A percentile compares a stretch with the other conserved stretches of the same genome.
phyloP scores from a whole-genome alignment of 2,888 invertebrate species.

The Mimas tiliae region DNA sequence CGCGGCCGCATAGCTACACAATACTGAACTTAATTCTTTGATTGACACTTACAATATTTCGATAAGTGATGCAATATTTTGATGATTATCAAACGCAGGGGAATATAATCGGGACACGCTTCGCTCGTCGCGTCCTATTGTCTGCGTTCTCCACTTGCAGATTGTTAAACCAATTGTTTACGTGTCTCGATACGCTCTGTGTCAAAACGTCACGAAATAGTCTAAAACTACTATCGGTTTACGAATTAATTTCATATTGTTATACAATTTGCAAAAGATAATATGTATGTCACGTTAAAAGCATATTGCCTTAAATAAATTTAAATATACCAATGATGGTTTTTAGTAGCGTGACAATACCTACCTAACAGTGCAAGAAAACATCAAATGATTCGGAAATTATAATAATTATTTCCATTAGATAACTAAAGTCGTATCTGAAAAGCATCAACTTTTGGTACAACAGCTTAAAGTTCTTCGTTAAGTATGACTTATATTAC shows the following conservation, averaged over 20 bases:
- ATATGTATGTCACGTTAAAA: too few relatives aligned
- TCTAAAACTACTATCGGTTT: slow-evolving; percentile 22
- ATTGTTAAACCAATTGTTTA: slow-evolving; percentile 42
- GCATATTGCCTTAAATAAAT: too few relatives aligned
- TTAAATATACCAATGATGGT: too few relatives aligned
- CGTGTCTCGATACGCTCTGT: slow-evolving; percentile 28
- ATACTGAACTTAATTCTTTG: slow-evolving; percentile 82
- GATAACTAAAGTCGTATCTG: too few relatives aligned
- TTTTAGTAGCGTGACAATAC: too few relatives aligned
- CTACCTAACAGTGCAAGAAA: too few relatives aligned
- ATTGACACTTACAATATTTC: slow-evolving; percentile 86
- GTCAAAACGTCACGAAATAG: slow-evolving; percentile 24
- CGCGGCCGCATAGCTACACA: slow-evolving; percentile 70
- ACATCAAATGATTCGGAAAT: too few relatives aligned
- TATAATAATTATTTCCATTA: too few relatives aligned
- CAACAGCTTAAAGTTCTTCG: too few relatives aligned
- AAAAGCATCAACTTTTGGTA: too few relatives aligned
- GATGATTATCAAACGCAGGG: slow-evolving; percentile 77
- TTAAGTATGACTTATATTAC: not conserved
- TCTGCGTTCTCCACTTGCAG: slow-evolving; percentile 50
- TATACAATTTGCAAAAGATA: too few relatives aligned
- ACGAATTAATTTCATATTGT: too few relatives aligned
- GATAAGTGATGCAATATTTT: slow-evolving; percentile 85
- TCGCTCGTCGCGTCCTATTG: slow-evolving; percentile 55
- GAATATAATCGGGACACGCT: slow-evolving; percentile 70